These are phyloP conservation scores for Parochlus steinenii DNA, from an alignment of 2,888 invertebrate species.

Conservation along the genomic window DNA sequence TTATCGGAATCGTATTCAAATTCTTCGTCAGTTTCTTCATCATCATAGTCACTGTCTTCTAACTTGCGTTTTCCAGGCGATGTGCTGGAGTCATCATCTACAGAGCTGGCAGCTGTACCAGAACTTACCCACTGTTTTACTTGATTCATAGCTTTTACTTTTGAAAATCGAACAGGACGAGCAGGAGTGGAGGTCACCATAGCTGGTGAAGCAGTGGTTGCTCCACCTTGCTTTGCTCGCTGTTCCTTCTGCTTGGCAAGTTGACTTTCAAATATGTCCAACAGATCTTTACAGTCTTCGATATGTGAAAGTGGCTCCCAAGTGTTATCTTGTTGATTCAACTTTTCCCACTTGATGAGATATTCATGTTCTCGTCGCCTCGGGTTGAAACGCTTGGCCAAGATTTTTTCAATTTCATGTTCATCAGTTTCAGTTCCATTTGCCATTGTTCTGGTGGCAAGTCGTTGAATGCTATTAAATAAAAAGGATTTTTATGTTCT, in stretches of 20 bases:
- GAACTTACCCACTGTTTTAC: slow-evolving; percentile 79
- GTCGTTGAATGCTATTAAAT: neutral
- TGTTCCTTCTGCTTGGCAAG: slow-evolving; percentile 57
- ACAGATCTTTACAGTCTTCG: slow-evolving; percentile 54
- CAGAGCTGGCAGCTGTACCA: slow-evolving; percentile 50
- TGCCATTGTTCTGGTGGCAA: slow-evolving; percentile 18
- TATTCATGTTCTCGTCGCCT: slow-evolving; percentile 63
- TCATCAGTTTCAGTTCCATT: slow-evolving; percentile 35
- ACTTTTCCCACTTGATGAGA: slow-evolving; percentile 73
- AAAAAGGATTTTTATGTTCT: too few relatives aligned
- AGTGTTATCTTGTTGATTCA: slow-evolving; percentile 62
- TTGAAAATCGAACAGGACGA: slow-evolving; percentile 58
- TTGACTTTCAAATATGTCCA: slow-evolving; percentile 68
- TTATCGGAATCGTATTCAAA: slow-evolving; percentile 10
- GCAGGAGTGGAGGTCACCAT: slow-evolving; percentile 18
- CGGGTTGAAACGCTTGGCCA: slow-evolving; percentile 69
- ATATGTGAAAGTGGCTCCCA: slow-evolving; percentile 71
- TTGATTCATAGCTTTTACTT: slow-evolving; percentile 64
- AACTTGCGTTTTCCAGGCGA: slow-evolving; percentile 31
- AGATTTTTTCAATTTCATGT: slow-evolving; percentile 64
- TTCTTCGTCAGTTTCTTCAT: slow-evolving; percentile 15
- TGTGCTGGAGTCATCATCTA: slow-evolving; percentile 29
- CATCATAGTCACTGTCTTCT: slow-evolving; percentile 35
- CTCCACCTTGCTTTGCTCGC: slow-evolving; percentile 32
- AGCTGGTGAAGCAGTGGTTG: slow-evolving; percentile 18